phyloP scores from a whole-genome alignment of 2,797 vertebrate genomes.

The Darevskia mixta region DNA sequence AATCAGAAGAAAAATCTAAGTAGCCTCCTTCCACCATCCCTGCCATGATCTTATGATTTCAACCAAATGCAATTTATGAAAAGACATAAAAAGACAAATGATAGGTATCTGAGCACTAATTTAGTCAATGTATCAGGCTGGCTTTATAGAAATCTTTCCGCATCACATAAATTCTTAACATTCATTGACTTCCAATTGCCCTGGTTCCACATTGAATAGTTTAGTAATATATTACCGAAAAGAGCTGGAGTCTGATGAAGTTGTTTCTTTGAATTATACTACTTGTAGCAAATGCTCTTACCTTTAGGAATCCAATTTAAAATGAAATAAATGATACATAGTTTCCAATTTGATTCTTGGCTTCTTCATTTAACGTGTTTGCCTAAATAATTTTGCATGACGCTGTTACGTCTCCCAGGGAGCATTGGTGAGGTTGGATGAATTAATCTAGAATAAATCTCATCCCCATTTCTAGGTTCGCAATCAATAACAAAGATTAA shows the following conservation, averaged over 20 bases:
- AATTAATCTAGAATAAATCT: slow-evolving; percentile 17
- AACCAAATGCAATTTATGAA: slow-evolving; percentile 34
- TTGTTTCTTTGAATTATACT: slow-evolving; percentile 59
- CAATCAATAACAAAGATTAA: slow-evolving; percentile 11
- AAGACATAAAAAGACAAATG: slow-evolving; percentile 32
- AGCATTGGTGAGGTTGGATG: not conserved
- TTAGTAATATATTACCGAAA: slow-evolving; percentile 54
- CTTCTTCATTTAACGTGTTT: slow-evolving; percentile 49
- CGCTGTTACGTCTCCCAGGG: not conserved
- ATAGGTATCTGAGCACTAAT: slow-evolving; percentile 22
- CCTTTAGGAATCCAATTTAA: slow-evolving; percentile 62
- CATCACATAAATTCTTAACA: slow-evolving; percentile 55
- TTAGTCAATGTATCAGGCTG: slow-evolving; percentile 44
- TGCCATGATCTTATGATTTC: slow-evolving; percentile 36
- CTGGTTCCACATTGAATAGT: slow-evolving; percentile 50
- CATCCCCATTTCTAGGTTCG: slow-evolving; percentile 4
- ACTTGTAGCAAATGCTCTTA: slow-evolving; percentile 49
- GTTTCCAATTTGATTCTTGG: slow-evolving; percentile 45
- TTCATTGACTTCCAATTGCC: slow-evolving; percentile 38
- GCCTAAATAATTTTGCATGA: slow-evolving; percentile 50
- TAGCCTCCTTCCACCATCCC: not conserved
- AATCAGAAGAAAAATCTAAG: not conserved
- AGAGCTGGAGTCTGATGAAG: slow-evolving; percentile 52
- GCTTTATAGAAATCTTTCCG: slow-evolving; percentile 40
- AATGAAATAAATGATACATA: slow-evolving; percentile 39